Conservation (phyloP, 1,140 invertebrate genomes). For the Diachasmimorpha longicaudata region DNA sequence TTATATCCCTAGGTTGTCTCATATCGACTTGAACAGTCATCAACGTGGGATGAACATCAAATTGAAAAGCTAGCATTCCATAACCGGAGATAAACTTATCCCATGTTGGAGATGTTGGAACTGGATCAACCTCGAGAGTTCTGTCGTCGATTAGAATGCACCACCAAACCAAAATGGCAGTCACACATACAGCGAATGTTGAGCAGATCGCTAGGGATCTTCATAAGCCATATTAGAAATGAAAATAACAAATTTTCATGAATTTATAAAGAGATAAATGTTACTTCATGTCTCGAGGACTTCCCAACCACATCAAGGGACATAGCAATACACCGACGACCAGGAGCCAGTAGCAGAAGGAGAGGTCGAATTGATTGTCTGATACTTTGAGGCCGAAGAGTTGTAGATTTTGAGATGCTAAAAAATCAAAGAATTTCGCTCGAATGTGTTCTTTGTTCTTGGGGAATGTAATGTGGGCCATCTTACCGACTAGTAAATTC, state of each 20-base stretch:
- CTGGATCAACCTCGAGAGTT: conserved; percentile 33
- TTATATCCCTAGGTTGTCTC: conserved; percentile 70
- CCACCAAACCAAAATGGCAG: conserved; percentile 55
- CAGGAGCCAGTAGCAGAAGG: conserved; percentile 79
- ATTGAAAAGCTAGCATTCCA: conserved; percentile 66
- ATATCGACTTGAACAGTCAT: conserved; percentile 83
- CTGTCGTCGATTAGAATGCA: conserved; percentile 50
- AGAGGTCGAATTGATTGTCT: conserved; percentile 67
- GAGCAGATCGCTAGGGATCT: conserved; percentile 52
- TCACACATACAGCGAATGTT: conserved; percentile 36
- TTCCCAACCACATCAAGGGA: conserved; percentile 82
- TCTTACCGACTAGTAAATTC: conserved; percentile 76
- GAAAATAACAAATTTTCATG: too few relatives aligned
- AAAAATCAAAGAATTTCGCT: conserved; percentile 35
- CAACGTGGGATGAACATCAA: conserved; percentile 80
- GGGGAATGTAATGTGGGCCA: background rate
- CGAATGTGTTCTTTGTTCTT: background rate
- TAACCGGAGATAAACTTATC: conserved; percentile 59
- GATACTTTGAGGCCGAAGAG: conserved; percentile 73
- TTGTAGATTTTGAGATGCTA: conserved; percentile 79
- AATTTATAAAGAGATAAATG: conserved; percentile 9
- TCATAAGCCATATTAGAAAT: conserved; percentile 22
- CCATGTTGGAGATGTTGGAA: conserved; percentile 50
- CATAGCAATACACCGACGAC: conserved; percentile 73
- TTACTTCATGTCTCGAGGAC: conserved; percentile 84